Evolutionary conservation across 2,797 vertebrate species (phyloP), one percentile per base, ranked within the genome.

Genomic region (Chloroceryle amazona): DNA sequence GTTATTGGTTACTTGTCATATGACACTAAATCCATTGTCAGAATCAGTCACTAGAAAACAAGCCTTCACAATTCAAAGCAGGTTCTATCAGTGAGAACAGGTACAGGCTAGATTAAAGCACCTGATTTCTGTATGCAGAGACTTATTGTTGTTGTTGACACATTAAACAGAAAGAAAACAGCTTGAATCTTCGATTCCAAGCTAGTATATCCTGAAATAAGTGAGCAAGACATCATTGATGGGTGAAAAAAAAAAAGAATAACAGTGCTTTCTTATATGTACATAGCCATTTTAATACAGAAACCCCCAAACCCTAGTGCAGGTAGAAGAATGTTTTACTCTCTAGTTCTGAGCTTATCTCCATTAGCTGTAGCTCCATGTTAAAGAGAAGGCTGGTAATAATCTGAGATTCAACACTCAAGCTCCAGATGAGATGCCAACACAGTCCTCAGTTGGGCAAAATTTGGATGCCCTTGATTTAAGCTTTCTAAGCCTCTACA

Each of bases 391-490:
- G 85, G 58, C 51, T 9, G 0, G 76, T 71, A 95, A 66, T 37
- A 88, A 94, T 73, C 96, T 95, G 81, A 91, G 76, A 84, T 60
- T 86, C 93, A 91, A 68, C 55, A 29, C 75, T 66, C 58, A 51
- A 84, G 91, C 91, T 91, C 62, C 4, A 52, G 73, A 92, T 85
- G 68, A 55, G 70, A 86, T 92, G 96, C 96, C 96, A 97, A 29
- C n/a, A 60, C 44, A 95, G 74, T 26, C 84, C 93, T 96, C 96
- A 94, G 74, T 12, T 92, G 91, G 91, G 85, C 66, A 86, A 96
- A 95, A 96, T 94, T 96, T 97, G 96, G 94, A 97, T 96, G 96
- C 76, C 96, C 96, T 97, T 97, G 96, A 95, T 95, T 96, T 96
- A 95, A 95, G 96, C 96, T 86, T 94, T 89, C 80, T 97, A 96